A percentile compares a stretch with the other conserved stretches of the same genome.
Conservation (phyloP, 2,797 vertebrate species). For the Brachymystax lenok region DNA sequence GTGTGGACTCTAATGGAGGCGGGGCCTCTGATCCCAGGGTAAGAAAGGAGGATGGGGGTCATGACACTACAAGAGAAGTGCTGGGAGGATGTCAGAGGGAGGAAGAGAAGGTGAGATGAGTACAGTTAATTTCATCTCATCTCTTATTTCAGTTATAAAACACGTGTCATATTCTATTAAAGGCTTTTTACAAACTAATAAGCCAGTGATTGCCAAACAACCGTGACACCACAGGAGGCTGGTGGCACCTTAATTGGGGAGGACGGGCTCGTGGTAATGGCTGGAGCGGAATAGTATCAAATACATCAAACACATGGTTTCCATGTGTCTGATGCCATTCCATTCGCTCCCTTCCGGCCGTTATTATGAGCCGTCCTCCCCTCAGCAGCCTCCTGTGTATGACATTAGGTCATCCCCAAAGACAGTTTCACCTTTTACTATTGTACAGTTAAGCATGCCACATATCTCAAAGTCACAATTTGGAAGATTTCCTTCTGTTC, state of each 20-base stretch:
- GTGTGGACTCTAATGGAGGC: slow-evolving; percentile 16
- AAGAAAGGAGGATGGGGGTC: slow-evolving; percentile 16
- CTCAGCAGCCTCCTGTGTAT: too few species aligned
- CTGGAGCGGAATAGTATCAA: too few species aligned
- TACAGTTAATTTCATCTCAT: background rate
- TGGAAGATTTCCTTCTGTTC: too few species aligned
- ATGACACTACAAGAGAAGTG: background rate
- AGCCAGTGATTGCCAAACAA: background rate
- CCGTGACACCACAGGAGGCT: too few species aligned
- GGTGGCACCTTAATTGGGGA: too few species aligned
- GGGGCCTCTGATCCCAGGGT: slow-evolving; percentile 38
- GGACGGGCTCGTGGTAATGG: too few species aligned
- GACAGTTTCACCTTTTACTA: background rate
- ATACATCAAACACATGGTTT: too few species aligned
- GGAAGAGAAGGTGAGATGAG: slow-evolving; percentile 8
- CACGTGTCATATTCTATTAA: background rate
- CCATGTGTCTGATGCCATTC: too few species aligned
- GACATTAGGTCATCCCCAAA: background rate
- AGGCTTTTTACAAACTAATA: background rate
- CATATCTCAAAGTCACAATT: too few species aligned
- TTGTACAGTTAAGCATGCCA: too few species aligned
- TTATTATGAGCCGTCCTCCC: too few species aligned
- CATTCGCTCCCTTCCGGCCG: too few species aligned
- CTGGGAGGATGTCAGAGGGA: slow-evolving; percentile 13
- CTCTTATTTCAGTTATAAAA: background rate